Base-by-base conservation (phyloP, 2,888 invertebrate genomes). In the Drosophila ezoana region DNA sequence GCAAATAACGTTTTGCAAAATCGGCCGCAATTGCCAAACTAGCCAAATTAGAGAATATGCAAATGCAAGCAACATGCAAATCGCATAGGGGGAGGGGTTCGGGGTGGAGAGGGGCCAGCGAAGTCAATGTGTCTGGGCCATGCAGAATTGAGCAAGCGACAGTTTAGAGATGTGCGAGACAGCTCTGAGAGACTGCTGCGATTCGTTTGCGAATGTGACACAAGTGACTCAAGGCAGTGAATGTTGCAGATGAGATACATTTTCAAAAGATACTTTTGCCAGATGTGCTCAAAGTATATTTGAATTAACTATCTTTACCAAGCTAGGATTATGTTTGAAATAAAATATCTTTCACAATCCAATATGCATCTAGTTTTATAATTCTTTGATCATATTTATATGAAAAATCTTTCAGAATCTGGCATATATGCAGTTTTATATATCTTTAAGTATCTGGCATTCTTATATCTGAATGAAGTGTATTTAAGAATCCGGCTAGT, bases 1-100 rank as follows among this genome's bases (percentile, higher is more conserved):
- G 77, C 86, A 87, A 87, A 82, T 87, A 82, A 76, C 82, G 75
- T 84, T 84, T 88, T 83, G 87, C 81, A 80, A 88, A 84, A 88
- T 86, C 84, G 89, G 87, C 84, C 89, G 76, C 84, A 88, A 85
- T 87, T 88, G 84, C 81, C 87, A 88, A 84, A 84, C 87, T 83
- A 87, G 81, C 81, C 87, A 85, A 88, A 87, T 85, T 88, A 84
- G 89, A 76, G 84, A 87, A 87, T 84, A 84, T 84, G 84, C 81
- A 88, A 88, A 88, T 87, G 87, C 81, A 73, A 70, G 76, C 84
- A 78, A 78, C 73, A 84, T 81, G 64, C 72, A 69, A 44, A 77
- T 69, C 47, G 32, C 51, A 40, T 18, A 18, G 35, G 18, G 1
- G 8, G 16, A 0, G 35, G 3, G 13, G 38, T 11, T 8, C 28